A percentile compares a stretch with the other conserved stretches of the same genome.
phyloP scores from a whole-genome alignment of 2,113 vertebrate genomes.

The Oreochromis aureus region DNA sequence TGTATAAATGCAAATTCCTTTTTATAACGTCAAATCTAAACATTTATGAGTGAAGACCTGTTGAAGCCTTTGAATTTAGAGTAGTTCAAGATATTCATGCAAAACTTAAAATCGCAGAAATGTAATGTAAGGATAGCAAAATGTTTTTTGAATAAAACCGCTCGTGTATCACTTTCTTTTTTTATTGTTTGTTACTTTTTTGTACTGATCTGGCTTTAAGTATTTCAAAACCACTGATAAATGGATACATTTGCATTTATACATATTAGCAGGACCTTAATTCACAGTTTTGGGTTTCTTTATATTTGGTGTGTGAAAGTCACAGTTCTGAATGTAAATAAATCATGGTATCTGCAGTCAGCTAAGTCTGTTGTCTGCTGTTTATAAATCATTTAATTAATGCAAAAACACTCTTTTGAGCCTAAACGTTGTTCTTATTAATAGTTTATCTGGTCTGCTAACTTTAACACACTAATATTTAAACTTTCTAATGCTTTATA shows the following conservation, averaged over 20 bases:
- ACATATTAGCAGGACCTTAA: not conserved
- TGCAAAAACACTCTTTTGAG: not conserved
- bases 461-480: not conserved
- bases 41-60: not conserved
- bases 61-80: not conserved
- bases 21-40: not conserved
- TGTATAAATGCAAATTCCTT: not conserved
- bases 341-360: not conserved
- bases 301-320: not conserved
- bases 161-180: not conserved
- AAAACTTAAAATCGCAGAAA: not conserved
- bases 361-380: not conserved
- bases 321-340: not conserved
- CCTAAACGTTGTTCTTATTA: not conserved
- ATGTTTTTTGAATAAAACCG: not conserved
- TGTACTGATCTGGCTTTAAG: not conserved
- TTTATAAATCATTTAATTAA: not conserved
- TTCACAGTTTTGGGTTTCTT: not conserved
- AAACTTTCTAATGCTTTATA: not conserved
- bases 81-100: not conserved
- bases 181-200: not conserved
- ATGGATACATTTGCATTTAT: not conserved
- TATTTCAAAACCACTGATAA: not conserved
- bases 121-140: not conserved
- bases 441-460: not conserved